Evolutionary conservation across 1,140 invertebrate species (phyloP).

Genomic region (Chironomus tepperi): DNA sequence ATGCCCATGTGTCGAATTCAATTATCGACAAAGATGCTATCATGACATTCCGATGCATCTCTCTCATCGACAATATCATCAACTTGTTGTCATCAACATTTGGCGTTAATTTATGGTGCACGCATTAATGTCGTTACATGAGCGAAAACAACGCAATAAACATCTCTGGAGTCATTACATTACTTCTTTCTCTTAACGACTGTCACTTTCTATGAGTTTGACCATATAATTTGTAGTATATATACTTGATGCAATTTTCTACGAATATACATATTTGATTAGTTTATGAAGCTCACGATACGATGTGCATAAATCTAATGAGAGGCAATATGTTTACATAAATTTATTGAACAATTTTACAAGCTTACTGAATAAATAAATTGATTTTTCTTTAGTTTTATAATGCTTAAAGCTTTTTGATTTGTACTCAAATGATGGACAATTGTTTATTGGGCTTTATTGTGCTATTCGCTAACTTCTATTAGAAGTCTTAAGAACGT

Average conservation of each 20-base stretch:
- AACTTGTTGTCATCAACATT: not conserved
- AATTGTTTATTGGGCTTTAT: no score
- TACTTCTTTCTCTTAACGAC: not conserved
- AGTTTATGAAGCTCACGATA: not conserved
- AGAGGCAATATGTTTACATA: not conserved
- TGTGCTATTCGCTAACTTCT: no score
- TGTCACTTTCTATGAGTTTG: constrained; percentile 4
- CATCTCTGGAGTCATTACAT: not conserved
- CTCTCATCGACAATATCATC: not conserved
- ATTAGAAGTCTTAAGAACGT: no score
- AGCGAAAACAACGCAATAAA: not conserved
- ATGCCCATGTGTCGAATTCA: not conserved
- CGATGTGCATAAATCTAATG: constrained; percentile 6
- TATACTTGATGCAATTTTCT: not conserved
- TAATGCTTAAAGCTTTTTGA: no score
- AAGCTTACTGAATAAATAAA: not conserved
- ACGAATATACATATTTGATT: not conserved
- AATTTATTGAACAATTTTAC: constrained; percentile 1
- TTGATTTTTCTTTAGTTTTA: no score
- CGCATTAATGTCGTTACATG: constrained; percentile 12
- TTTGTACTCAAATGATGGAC: no score
- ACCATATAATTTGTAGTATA: not conserved
- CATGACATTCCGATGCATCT: not conserved
- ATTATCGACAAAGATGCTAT: not conserved
- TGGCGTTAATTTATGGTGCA: not conserved